Evolutionary conservation across 2,797 vertebrate species (phyloP).

Genomic region (Tadarida brasiliensis): DNA sequence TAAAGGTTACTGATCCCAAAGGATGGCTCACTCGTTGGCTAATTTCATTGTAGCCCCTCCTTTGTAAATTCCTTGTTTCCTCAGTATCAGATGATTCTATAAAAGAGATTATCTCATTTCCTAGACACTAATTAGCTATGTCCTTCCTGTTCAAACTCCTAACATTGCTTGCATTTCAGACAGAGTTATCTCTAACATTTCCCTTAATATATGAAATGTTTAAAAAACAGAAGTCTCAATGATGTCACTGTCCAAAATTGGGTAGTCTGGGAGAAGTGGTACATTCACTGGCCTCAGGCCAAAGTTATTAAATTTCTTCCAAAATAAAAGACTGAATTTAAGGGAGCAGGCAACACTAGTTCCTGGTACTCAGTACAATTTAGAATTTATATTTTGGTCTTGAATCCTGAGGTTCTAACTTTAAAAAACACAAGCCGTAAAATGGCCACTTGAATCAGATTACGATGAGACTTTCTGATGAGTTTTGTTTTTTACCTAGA

Average conservation of each 20-base stretch:
- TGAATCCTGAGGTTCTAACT: neutral
- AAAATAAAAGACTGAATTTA: neutral
- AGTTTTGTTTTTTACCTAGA: neutral
- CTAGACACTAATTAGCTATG: conserved; percentile 67
- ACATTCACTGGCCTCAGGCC: neutral
- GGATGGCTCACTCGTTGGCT: conserved; percentile 22
- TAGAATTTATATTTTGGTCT: neutral
- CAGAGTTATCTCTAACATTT: conserved; percentile 71
- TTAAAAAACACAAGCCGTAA: neutral
- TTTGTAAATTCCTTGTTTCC: conserved; percentile 73
- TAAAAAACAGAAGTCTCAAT: conserved; percentile 61
- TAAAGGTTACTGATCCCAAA: conserved; percentile 58
- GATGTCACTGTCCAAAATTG: conserved; percentile 60
- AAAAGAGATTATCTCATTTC: conserved; percentile 75
- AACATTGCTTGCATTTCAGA: conserved; percentile 61
- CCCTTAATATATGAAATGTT: conserved; percentile 61
- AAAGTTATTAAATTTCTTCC: neutral
- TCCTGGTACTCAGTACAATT: neutral
- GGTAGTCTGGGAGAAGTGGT: neutral
- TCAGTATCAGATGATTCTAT: conserved; percentile 69
- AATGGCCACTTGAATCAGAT: neutral
- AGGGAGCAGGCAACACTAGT: neutral
- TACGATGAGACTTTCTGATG: neutral
- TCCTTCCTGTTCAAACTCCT: conserved; percentile 76
- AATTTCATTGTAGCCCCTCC: conserved; percentile 69